These are phyloP conservation scores for Coilia nasus DNA, from an alignment of 2,797 vertebrate species.

Conservation along the genomic window DNA sequence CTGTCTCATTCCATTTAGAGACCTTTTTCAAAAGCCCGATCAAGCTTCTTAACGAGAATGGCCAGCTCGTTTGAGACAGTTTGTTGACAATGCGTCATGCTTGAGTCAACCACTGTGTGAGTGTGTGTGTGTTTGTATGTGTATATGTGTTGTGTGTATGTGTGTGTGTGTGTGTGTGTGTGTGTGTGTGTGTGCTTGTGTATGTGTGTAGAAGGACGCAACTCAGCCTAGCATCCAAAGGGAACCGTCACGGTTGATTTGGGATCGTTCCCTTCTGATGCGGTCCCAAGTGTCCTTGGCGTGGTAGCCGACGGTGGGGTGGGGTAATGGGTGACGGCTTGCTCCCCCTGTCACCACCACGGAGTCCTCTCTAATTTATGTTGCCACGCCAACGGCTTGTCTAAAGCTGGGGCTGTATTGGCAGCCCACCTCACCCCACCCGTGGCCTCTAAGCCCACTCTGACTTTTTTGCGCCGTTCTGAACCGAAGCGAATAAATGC, in stretches of 20 bases:
- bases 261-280: conserved; percentile 11
- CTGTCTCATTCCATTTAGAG: not conserved
- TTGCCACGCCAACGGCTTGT: conserved; percentile 50
- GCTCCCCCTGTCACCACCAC: not conserved
- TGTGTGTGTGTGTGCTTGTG: not conserved
- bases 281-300: conserved; percentile 12
- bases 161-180: not conserved
- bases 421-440: conserved; percentile 21
- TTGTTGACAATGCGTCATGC: conserved; percentile 12
- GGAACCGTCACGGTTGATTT: conserved; percentile 10
- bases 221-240: conserved; percentile 8
- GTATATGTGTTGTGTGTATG: not conserved
- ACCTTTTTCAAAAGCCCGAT: not conserved
- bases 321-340: not conserved
- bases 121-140: not conserved
- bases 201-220: not conserved
- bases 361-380: conserved; percentile 46
- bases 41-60: not conserved
- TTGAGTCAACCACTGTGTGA: not conserved
- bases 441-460: not conserved
- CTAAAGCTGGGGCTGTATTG: conserved; percentile 33
- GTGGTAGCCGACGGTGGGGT: not conserved
- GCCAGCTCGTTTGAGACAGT: conserved; percentile 5
- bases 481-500: not conserved
- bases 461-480: not conserved